These are phyloP conservation scores for Microcebus griseorufus DNA, from an alignment of 2,113 vertebrate genomes.

Conservation along the genomic window DNA sequence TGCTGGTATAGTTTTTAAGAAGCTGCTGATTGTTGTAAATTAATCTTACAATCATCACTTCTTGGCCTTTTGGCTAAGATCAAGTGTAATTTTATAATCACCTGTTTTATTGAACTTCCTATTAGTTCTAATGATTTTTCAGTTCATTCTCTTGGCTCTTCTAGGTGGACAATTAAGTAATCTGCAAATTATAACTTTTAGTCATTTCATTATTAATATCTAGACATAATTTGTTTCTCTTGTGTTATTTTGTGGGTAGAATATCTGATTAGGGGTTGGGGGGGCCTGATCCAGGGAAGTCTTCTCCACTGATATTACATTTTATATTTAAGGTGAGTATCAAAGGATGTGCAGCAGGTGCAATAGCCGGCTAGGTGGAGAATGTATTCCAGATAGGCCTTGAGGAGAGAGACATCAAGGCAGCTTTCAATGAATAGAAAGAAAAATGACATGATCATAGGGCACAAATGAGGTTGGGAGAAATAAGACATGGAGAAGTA, in stretches of 20 bases:
- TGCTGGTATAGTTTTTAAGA: constrained; percentile 24
- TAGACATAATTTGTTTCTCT: background rate
- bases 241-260: background rate
- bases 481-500: background rate
- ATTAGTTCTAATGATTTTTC: background rate
- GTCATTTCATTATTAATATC: background rate
- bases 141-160: constrained; percentile 2
- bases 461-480: background rate
- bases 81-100: background rate
- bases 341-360: background rate
- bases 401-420: background rate
- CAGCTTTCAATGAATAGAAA: background rate
- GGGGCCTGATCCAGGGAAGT: background rate
- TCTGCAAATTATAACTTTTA: background rate
- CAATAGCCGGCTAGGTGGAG: background rate
- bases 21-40: background rate
- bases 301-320: background rate
- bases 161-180: background rate
- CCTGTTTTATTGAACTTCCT: background rate
- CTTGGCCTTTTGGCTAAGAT: background rate
- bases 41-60: constrained; percentile 21
- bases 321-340: background rate
- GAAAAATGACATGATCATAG: background rate
- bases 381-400: background rate
- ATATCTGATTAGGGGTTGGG: background rate